Evolutionary conservation across 1,140 invertebrate species (phyloP), one percentile per base, ranked within the genome.

Genomic region (Drosophila sucinea): DNA sequence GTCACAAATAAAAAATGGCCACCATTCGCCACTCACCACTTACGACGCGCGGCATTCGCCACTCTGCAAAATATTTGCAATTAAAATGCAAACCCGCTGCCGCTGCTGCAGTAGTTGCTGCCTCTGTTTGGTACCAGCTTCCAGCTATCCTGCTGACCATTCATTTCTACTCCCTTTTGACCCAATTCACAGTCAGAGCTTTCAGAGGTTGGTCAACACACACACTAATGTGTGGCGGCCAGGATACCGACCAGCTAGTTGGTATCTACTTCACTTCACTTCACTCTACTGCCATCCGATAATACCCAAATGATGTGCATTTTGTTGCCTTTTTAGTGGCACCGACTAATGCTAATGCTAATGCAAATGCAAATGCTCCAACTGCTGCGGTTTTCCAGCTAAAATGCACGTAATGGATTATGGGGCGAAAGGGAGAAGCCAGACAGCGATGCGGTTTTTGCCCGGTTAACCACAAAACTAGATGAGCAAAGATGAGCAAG

Each of bases 1-100:
- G 84, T 67, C 76, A 71, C 76, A 71, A 83, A 86, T 86, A 86
- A 86, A 86, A 89, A 89, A 86, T 86, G 77, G 78, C 83, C 62
- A 55, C 60, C 38, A 61, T 25, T 29, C 54, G 7, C 32, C 27
- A 32, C 27, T 5, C 8, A 1, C 11, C 25, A 10, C 27, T 51
- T 4, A 25, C 11, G 3, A 25, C 56, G 60, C 44, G 7, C 11
- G 7, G 44, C 61, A 76, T 33, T 58, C 56, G 60, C 76, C 87
- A 51, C 25, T 51, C 23, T 51, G 23, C 44, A 51, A 51, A 51
- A 51, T 51, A 86, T 86, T 86, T 87, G 83, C 83, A 86, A 86
- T 89, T 86, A 89, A 89, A 86, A 89, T 86, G 83, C 83, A 87
- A 67, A 76, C 44, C 44, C 79, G 72, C 60, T 87, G 68, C 41